Base-by-base conservation (phyloP, 2,888 invertebrate species). In the Amorpha juglandis region DNA sequence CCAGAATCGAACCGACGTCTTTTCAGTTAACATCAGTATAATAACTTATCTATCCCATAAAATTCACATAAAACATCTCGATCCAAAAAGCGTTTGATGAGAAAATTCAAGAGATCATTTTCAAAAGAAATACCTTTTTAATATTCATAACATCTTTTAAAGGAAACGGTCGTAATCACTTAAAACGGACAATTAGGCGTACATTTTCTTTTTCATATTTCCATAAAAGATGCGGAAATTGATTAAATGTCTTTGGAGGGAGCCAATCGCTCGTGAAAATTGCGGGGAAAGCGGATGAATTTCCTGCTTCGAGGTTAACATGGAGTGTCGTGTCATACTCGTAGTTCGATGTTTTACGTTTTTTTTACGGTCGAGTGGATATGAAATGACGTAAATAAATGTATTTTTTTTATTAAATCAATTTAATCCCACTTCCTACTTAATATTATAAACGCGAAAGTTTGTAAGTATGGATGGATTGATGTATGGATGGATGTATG, bases 131-230 rank as follows among this genome's bases (percentile, higher is more conserved):
- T 50, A 52, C 63, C 62, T 63, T 33, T 58, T 67, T 67, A 67
- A 67, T 64, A 67, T 67, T 67, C 67, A 67, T 67, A 62, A 62
- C 64, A 58, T 64, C 14, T 64, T 64, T 64, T 67, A 53, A 63
- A 50, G 58, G 45, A 65, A 63, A 63, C 64, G 48, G 47, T 53
- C 35, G n/a, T 63, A 65, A 68, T 66, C 53, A 42, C 19, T 27
- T 51, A 52, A 64, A 62, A 33, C 53, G 1, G 21, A 63, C 64
- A 66, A 66, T 64, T 66, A 55, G 42, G 16, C 35, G 38, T 42
- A 53, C 38, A 55, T 64, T 63, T 53, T 53, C 64, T 21, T 19
- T 68, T 52, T 66, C 51, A 63, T 33, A 62, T 62, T 53, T 66
- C 45, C 62, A 63, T 62, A 63, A n/a, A 63, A 45, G 62, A 63